Base-by-base conservation (phyloP, 2,797 vertebrate genomes). In the Halcyon smyrnensis region DNA sequence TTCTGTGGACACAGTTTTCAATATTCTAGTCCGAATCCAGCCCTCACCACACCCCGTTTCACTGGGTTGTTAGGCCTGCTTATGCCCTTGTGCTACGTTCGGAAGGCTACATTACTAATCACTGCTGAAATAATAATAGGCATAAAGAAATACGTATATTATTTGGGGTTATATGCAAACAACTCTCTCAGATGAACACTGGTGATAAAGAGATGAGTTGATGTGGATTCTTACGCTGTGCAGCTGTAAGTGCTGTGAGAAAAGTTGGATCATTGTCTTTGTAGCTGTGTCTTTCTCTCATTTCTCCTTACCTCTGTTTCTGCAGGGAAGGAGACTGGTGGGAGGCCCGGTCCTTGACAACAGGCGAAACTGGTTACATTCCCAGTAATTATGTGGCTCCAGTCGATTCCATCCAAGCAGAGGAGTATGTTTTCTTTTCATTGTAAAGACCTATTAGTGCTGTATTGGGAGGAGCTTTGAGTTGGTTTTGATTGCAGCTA, bases 341-440 rank as follows among this genome's bases (percentile, higher is more conserved):
- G 99, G 99, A 99, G 57, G 99, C 99, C 37, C 99, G 99, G 59
- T 99, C 99, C 45, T 97, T 99, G 97, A 99, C 99, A 87, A 99
- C 99, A 14, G 99, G 99, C 30, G 98, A 98, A 97, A 99, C 98
- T 7, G 99, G 99, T 94, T 99, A 99, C 97, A 99, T 99, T 98
- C 99, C 99, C 97, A 99, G 99, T 97, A 99, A 99, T 97, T 99
- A 99, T 60, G 99, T 99, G 97, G 99, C 99, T 98, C 99, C 99
- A 20, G 99, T 99, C 41, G 99, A 99, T 97, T 99, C 99, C 68
- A 99, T 99, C 98, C 99, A 99, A 97, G 99, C 99, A 89, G 99
- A 99, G 96, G 99, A 99, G 99, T 99, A 98, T 97, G 99, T 99
- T 82, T 97, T 37, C 88, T 65, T 97, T 95, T 89, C 21, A 1